phyloP scores from a whole-genome alignment of 2,113 vertebrate genomes.

The Microtus richardsoni region DNA sequence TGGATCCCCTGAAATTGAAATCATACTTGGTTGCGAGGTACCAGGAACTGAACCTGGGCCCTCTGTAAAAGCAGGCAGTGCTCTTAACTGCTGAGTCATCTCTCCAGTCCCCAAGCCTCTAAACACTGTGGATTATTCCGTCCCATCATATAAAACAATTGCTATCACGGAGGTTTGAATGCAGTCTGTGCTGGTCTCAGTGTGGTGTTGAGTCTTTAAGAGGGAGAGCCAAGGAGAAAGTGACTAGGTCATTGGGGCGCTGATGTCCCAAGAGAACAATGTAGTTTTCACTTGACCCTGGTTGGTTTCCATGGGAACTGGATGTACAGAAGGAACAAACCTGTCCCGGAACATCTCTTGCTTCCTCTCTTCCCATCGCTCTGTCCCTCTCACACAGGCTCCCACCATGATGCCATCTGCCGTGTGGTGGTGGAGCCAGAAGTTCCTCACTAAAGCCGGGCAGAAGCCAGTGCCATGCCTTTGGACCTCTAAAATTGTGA shows the following conservation, averaged over 20 bases:
- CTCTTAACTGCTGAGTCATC: neutral
- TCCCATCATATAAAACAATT: neutral
- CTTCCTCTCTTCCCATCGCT: neutral
- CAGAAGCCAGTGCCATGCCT: neutral
- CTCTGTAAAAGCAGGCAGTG: neutral
- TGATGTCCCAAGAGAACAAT: neutral
- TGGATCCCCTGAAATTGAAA: neutral
- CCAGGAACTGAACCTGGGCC: too few relatives aligned
- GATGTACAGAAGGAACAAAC: neutral
- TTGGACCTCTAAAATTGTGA: neutral
- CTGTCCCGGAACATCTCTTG: neutral
- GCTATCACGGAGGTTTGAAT: neutral
- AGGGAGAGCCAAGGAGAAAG: neutral
- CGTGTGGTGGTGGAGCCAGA: neutral
- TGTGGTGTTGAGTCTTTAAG: neutral
- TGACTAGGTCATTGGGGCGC: neutral
- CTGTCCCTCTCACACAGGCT: neutral
- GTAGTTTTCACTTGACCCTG: neutral
- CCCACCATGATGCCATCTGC: neutral
- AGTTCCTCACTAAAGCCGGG: neutral
- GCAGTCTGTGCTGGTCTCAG: neutral
- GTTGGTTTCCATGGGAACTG: neutral
- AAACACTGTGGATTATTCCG: neutral
- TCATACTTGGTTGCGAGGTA: neutral
- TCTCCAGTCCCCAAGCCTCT: neutral